phyloP scores from a whole-genome alignment of 2,113 vertebrate genomes.

The Chaetodon auriga region DNA sequence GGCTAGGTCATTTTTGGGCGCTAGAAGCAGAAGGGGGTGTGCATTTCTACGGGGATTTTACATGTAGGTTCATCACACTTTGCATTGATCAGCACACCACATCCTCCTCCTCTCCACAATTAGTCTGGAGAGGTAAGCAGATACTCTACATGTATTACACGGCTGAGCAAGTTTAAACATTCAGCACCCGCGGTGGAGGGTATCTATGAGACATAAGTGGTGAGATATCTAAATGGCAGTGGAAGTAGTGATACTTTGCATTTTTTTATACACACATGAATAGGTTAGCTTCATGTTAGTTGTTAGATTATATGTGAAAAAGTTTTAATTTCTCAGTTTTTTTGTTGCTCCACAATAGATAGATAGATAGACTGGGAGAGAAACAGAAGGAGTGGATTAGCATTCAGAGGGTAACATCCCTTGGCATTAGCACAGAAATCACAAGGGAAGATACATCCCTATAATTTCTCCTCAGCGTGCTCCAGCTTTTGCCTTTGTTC shows the following conservation, averaged over 20 bases:
- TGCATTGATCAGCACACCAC: constrained; percentile 52
- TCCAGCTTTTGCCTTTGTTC: constrained; percentile 54
- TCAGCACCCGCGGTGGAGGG: constrained; percentile 26
- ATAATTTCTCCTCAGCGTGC: constrained; percentile 41
- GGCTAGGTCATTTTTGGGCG: constrained; percentile 41
- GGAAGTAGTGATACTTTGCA: constrained; percentile 8
- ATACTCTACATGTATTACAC: constrained; percentile 50
- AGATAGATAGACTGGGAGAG: constrained; percentile 9
- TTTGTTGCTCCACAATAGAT: neutral
- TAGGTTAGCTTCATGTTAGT: constrained; percentile 5
- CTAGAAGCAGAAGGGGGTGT: constrained; percentile 31
- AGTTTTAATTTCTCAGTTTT: constrained; percentile 36
- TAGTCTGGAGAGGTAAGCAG: constrained; percentile 47
- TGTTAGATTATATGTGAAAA: constrained; percentile 3
- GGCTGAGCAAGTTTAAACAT: constrained; percentile 53
- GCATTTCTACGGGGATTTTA: neutral
- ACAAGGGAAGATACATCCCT: constrained; percentile 43
- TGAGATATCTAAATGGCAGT: constrained; percentile 11
- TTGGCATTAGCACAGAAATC: constrained; percentile 44
- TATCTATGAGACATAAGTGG: constrained; percentile 7
- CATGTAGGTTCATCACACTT: constrained; percentile 35
- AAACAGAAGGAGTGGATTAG: constrained; percentile 8
- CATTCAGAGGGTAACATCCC: constrained; percentile 41
- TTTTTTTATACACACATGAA: neutral
- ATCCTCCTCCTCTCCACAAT: constrained; percentile 29